A percentile compares a stretch with the other conserved stretches of the same genome.
Conservation (phyloP, 1,140 invertebrate species). For the Paralvinella palmiformis region DNA sequence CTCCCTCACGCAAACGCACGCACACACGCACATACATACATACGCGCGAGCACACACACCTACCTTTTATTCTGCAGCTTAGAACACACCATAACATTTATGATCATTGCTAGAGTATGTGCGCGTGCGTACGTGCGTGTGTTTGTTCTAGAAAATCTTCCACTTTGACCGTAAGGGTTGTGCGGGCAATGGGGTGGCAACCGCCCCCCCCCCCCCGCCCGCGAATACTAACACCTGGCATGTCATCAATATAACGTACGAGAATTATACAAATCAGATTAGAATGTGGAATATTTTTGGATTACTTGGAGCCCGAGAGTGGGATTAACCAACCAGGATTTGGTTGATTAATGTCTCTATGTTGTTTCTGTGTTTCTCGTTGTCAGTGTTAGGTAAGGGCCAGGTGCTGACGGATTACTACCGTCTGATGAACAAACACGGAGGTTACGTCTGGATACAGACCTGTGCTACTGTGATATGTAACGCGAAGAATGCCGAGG, state of each 20-base stretch:
- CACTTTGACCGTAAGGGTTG: too few relatives aligned
- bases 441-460: slow-evolving; percentile 93
- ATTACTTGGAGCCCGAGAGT: too few relatives aligned
- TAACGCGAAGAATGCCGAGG: slow-evolving; percentile 85
- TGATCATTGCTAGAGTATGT: too few relatives aligned
- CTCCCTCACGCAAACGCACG: not conserved
- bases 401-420: slow-evolving; percentile 95
- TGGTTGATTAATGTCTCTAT: too few relatives aligned
- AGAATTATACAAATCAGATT: too few relatives aligned
- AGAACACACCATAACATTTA: too few relatives aligned
- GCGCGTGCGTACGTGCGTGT: too few relatives aligned
- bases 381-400: slow-evolving; percentile 89
- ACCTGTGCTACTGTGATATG: slow-evolving; percentile 94
- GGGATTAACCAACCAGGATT: too few relatives aligned
- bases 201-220: not conserved
- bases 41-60: not conserved
- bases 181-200: too few relatives aligned
- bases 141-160: too few relatives aligned
- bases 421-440: slow-evolving; percentile 89
- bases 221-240: not conserved
- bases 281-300: too few relatives aligned
- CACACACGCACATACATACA: not conserved
- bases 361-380: not conserved
- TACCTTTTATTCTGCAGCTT: not conserved
- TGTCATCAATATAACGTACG: not conserved